Evolutionary conservation across 2,113 vertebrate species (phyloP), one percentile per base, ranked within the genome.

Genomic region (Colistium nudipinnis): DNA sequence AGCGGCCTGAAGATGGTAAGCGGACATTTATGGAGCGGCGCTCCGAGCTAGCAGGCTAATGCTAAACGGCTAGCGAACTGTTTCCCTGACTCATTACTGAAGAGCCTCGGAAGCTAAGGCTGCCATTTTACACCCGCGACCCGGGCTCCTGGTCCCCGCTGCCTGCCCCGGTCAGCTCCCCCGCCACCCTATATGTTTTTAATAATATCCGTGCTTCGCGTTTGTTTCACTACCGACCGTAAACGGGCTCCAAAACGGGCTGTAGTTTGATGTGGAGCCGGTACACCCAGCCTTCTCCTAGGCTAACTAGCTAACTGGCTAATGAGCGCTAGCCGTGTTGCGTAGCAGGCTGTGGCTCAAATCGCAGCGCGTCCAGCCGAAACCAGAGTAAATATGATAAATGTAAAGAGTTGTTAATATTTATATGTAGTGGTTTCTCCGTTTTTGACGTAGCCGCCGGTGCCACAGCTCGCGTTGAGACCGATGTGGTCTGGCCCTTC

Each of bases 81-180:
- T 90, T 91, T 89, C 80, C 88, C 90, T 91, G 90, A 91, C 90
- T 91, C 90, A 91, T 91, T 90, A 91, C 81, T 80, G 85, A 86
- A 78, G 47, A 70, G 73, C 70, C 20, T 12, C 38, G 66, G 67
- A 56, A 75, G 87, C 87, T 80, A 82, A 45, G 83, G 86, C 82
- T 86, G 89, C 90, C 90, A 91, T 91, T 91, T 91, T 89, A 84
- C 85, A 78, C 57, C 83, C 62, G 72, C 67, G 60, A 44, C 70
- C 54, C 76, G 10, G 63, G 5, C 72, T 39, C 7, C 6, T 48
- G 4, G 36, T 59, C 13, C 19, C 28, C 19, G 5, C 47, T 16
- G 30, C 2, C 11, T 39, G 14, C 10, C 2, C 1, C 25, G 7
- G 17, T 6, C 36, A 38, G 36, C 36, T 38, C 44, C 20, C 44